Evolutionary conservation across 2,888 invertebrate genomes (phyloP), one percentile per base, ranked within the genome.

Genomic region (Portevinia maculata): DNA sequence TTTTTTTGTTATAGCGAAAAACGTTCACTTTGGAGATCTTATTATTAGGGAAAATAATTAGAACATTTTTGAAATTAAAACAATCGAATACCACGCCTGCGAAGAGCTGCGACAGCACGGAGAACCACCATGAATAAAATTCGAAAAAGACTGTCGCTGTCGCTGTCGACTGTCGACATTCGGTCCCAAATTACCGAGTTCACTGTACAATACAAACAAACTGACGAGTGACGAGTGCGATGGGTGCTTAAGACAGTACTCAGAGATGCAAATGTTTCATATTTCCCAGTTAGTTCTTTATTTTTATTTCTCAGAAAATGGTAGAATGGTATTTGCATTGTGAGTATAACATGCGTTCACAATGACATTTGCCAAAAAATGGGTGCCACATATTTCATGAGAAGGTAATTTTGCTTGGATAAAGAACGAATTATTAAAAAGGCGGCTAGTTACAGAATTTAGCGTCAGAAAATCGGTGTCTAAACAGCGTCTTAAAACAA

Each of bases 81-180:
- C 24, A 70, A 41, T 64, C 53, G 57, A 76, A 65, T 71, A 59
- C 76, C 76, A 81, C 81, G 81, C 65, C 76, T 81, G 60, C 64
- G 53, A 59, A 64, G 46, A 28, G 53, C 34, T 46, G 50, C 46
- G 65, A 60, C 65, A 41, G 15, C 59, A 75, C 30, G 67, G 11
- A 64, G 64, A 70, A 75, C 64, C 53, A 76, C 53, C 53, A 65
- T 52, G 21, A 65, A 59, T 60, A 65, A 65, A 81, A 76, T 76
- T 81, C 59, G 70, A 55, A 70, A 81, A 65, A 59, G 75, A 81
- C 81, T 79, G 74, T 57, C 8, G 60, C 32, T 6, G 46, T 39
- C 21, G 48, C n/a, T n/a, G n/a, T n/a, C n/a, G 15, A 60, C 46
- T 21, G 17, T 13, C 15, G 7, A 39, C 7, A 44, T 11, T 44